Percentiles rank a stretch among this genome's conserved stretches.
These are phyloP conservation scores for Pollenia griseotomentosa DNA, from an alignment of 2,888 invertebrate species.

Conservation along the genomic window DNA sequence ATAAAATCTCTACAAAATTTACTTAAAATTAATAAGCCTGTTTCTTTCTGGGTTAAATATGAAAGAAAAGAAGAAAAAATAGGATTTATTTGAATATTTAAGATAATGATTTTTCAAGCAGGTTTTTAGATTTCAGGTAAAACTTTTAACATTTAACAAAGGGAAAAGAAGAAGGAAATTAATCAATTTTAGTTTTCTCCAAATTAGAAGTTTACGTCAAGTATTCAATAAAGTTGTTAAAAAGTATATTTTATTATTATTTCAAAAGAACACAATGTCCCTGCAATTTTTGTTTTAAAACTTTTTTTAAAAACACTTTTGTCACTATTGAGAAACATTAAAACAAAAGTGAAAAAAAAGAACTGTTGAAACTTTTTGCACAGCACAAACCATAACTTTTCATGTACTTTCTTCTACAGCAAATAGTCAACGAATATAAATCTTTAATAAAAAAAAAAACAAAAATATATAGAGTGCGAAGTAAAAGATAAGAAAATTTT, in stretches of 20 bases:
- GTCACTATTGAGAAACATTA: background rate
- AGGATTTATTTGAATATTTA: background rate
- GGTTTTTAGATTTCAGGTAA: background rate
- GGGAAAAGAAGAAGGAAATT: background rate
- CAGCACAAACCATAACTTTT: slow-evolving; percentile 55
- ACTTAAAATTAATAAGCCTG: slow-evolving; percentile 41
- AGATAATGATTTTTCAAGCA: slow-evolving; percentile 6
- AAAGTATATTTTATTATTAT: slow-evolving; percentile 7
- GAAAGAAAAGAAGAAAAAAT: background rate
- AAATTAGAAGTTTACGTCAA: background rate
- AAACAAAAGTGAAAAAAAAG: background rate
- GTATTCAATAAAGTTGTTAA: background rate
- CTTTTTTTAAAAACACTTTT: slow-evolving; percentile 26
- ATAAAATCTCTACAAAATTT: slow-evolving; percentile 3
- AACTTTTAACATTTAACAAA: background rate
- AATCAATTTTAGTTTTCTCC: background rate
- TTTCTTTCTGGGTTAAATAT: slow-evolving; percentile 9
- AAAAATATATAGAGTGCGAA: slow-evolving; percentile 16
- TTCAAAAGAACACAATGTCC: slow-evolving; percentile 13
- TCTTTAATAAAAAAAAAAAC: background rate
- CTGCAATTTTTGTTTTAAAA: background rate
- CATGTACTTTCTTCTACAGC: background rate
- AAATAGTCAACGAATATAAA: slow-evolving; percentile 19
- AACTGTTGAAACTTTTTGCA: slow-evolving; percentile 28
- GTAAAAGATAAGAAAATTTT: slow-evolving; percentile 35